Evolutionary conservation across 2,113 vertebrate genomes (phyloP), one percentile per base, ranked within the genome.

Genomic region (Takifugu bimaculatus): DNA sequence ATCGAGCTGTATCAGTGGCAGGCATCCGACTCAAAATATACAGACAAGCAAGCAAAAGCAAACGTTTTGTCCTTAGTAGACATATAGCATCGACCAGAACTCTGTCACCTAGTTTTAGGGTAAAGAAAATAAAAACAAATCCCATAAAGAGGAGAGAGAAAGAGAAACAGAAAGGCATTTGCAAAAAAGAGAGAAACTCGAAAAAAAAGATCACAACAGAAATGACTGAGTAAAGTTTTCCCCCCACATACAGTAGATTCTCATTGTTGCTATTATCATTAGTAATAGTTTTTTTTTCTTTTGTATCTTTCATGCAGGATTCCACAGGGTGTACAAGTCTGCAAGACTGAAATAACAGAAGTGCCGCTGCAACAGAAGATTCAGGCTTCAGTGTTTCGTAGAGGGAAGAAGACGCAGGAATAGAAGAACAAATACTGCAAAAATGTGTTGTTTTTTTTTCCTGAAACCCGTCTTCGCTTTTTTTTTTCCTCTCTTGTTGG

Each of bases 281-380:
- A 57, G 78, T 55, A 43, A 77, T 78, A 13, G 29, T 53, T 53
- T 35, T 54, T 82, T 84, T 82, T 89, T 86, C 83, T 84, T 82
- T 89, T 86, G 78, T 88, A 82, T 91, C 87, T 90, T 84, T 91
- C 91, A 92, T 92, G 91, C 91, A 92, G 82, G 87, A 88, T 85
- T 90, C 80, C 86, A 87, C 84, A 82, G 81, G 82, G 77, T 89
- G 85, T 80, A 86, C 79, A 86, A 88, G 83, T 89, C 81, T 78
- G 84, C 80, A 79, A 89, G 87, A 89, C 85, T 88, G 85, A 84
- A 81, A 29, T 90, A 89, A 85, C 81, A 74, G 88, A 90, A 88
- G 84, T 79, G 85, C 72, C 65, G 80, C 79, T 91, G 90, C 88
- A 91, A 92, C 89, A 86, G 81, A 91, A 90, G 85, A 90, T 87